Evolutionary conservation across 2,888 invertebrate species (phyloP), one percentile per base, ranked within the genome.

Genomic region (Gymnosoma rotundatum): DNA sequence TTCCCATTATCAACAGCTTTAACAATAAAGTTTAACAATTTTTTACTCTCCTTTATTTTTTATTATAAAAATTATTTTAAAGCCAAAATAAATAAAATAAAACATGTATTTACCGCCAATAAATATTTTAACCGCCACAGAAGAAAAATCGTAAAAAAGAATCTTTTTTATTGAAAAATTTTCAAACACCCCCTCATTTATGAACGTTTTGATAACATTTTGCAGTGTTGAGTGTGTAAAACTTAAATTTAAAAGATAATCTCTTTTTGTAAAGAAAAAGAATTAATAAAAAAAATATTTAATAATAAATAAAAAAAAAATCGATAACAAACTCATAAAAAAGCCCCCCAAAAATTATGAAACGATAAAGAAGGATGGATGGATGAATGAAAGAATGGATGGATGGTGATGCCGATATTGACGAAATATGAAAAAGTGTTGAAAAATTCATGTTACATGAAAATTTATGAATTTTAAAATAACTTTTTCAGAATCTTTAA

Each of bases 271-370:
- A 42, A 42, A 21, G 58, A 73, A 63, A 76, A 52, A 70, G 61
- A 74, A 84, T 81, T 78, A 84, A 84, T 84, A 81, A 84, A 84
- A 84, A 81, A 84, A 84, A 84, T 73, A 84, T 81, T 81, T 84
- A 84, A 70, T 74, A 84, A 81, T 54, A 61, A 69, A 81, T 7
- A 38, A 38, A 42, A 12, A 20, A 38, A 18, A 63, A 56, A 75
- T 75, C 79, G 70, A 83, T 75, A 73, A 73, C 45, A 69, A 56
- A 63, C 61, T 54, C 52, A 75, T 25, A 63, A 54, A 83, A 64
- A 72, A 56, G 2, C n/a, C 61, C 48, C 48, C 61, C 52, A 32
- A 73, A 78, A 78, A 64, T 10, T 18, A 18, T 20, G 20, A 32
- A 56, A 64, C 20, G 48, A 52, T 73, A 54, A 36, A 32, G 81